A percentile compares a stretch with the other conserved stretches of the same genome.
Conservation (phyloP, 2,888 invertebrate species). For the Hipparchia semele region DNA sequence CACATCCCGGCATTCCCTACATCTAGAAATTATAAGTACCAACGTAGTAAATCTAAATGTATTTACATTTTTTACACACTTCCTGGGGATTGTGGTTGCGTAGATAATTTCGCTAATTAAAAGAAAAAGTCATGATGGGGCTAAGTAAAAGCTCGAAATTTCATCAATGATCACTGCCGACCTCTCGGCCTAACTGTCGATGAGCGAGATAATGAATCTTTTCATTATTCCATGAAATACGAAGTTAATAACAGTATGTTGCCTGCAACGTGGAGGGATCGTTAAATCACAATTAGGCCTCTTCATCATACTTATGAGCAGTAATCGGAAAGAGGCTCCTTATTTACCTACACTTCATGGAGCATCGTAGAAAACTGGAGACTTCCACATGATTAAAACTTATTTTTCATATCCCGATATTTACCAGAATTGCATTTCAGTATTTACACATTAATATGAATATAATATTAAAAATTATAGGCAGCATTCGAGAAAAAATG, state of each 20-base stretch:
- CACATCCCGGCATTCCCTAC: slow-evolving; percentile 69
- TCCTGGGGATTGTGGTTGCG: slow-evolving; percentile 65
- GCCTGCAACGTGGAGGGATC: slow-evolving; percentile 8
- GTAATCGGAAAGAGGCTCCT: too few relatives aligned
- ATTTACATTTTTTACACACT: slow-evolving; percentile 77
- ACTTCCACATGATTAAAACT: too few relatives aligned
- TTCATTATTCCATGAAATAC: slow-evolving; percentile 22
- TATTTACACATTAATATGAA: too few relatives aligned
- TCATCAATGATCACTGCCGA: slow-evolving; percentile 75
- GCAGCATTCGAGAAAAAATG: too few relatives aligned
- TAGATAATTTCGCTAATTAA: slow-evolving; percentile 52
- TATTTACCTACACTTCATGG: too few relatives aligned
- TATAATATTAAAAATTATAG: too few relatives aligned
- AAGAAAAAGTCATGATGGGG: slow-evolving; percentile 58
- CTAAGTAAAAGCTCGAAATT: slow-evolving; percentile 73
- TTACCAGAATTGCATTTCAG: too few relatives aligned
- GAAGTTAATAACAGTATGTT: not conserved
- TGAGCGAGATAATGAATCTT: slow-evolving; percentile 22
- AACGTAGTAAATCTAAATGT: slow-evolving; percentile 67
- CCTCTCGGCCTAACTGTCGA: slow-evolving; percentile 43
- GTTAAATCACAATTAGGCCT: slow-evolving; percentile 39
- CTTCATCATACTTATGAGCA: slow-evolving; percentile 24
- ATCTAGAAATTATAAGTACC: slow-evolving; percentile 63
- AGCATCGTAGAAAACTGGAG: too few relatives aligned
- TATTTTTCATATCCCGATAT: too few relatives aligned